phyloP scores from a whole-genome alignment of 2,888 invertebrate genomes.

The Epistrophe eligans region DNA sequence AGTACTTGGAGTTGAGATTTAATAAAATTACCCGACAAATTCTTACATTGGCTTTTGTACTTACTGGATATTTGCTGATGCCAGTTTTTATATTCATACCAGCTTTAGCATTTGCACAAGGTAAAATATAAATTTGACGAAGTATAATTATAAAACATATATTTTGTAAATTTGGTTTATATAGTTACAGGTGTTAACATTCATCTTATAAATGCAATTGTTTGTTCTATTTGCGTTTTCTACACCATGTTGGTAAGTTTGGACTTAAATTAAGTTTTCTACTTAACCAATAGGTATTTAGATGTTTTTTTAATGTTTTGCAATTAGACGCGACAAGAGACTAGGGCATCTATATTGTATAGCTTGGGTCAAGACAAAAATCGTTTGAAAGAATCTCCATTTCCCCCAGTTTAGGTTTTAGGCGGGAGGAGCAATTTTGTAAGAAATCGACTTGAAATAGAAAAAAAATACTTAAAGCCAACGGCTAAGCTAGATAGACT shows the following conservation, averaged over 20 bases:
- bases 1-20: slow-evolving; percentile 83
- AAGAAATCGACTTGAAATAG: too few relatives aligned
- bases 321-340: too few relatives aligned
- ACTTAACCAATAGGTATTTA: too few relatives aligned
- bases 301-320: too few relatives aligned
- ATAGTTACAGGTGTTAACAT: slow-evolving; percentile 85
- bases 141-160: not conserved
- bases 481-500: too few relatives aligned
- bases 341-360: too few relatives aligned
- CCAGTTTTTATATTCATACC: slow-evolving; percentile 82
- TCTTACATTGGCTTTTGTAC: slow-evolving; percentile 80
- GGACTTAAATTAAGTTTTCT: too few relatives aligned
- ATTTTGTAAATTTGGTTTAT: slow-evolving; percentile 1
- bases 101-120: slow-evolving; percentile 82
- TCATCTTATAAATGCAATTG: slow-evolving; percentile 84
- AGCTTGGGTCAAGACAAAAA: too few relatives aligned
- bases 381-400: too few relatives aligned
- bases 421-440: too few relatives aligned
- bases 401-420: too few relatives aligned
- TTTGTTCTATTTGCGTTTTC: slow-evolving; percentile 84
- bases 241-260: slow-evolving; percentile 85
- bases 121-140: slow-evolving; percentile 70
- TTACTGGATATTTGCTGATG: slow-evolving; percentile 79
- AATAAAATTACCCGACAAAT: slow-evolving; percentile 80
- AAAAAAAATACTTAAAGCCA: too few relatives aligned